Conservation (phyloP, 1,140 invertebrate genomes). For the Delia radicum region DNA sequence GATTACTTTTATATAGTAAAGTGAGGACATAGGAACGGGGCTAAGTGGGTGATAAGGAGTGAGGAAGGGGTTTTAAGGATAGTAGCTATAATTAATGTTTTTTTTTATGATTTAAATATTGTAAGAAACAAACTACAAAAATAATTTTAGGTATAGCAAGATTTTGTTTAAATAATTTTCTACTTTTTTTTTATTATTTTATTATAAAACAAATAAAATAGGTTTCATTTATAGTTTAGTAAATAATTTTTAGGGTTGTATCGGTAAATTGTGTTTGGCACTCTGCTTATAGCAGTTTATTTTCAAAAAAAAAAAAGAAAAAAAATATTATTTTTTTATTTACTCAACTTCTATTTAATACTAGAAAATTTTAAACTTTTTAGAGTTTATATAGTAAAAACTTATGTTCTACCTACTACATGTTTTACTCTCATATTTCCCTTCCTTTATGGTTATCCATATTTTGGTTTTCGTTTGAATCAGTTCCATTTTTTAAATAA, state of each 20-base stretch:
- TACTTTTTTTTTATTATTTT: background rate
- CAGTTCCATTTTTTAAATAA: background rate
- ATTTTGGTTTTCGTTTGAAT: constrained; percentile 1
- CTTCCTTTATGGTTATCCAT: background rate
- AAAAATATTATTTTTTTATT: background rate
- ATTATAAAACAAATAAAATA: background rate
- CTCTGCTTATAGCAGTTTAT: constrained; percentile 17
- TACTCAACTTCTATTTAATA: background rate
- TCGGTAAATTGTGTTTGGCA: background rate
- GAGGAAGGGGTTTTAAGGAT: too few relatives aligned
- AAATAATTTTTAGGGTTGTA: background rate
- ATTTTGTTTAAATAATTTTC: background rate
- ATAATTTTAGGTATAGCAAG: too few relatives aligned
- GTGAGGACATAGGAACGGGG: too few relatives aligned
- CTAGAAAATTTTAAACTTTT: background rate
- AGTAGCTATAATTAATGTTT: too few relatives aligned
- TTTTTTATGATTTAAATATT: background rate
- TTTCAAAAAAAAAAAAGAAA: too few relatives aligned
- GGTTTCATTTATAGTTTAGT: background rate
- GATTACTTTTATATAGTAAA: background rate
- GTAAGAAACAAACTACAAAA: too few relatives aligned
- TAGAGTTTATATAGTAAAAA: constrained; percentile 16
- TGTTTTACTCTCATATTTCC: background rate
- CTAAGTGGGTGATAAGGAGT: background rate
- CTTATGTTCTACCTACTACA: constrained; percentile 7